These are phyloP conservation scores for Allobates femoralis DNA, from an alignment of 2,797 vertebrate genomes.

Conservation along the genomic window DNA sequence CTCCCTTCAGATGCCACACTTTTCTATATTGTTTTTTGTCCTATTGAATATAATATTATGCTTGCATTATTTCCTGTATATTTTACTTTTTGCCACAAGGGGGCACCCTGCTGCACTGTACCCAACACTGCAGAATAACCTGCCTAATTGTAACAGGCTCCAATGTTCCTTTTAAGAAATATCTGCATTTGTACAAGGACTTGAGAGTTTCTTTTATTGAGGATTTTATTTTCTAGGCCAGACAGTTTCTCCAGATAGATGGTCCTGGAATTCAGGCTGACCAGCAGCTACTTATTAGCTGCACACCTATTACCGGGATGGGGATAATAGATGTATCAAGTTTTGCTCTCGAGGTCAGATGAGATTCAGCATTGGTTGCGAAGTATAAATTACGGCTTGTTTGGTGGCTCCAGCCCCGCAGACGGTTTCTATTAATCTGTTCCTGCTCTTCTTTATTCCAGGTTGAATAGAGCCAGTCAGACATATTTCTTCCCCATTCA, in stretches of 20 bases:
- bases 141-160: no score
- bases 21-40: no score
- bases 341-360: conserved; percentile 40
- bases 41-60: no score
- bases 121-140: neutral
- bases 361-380: conserved; percentile 31
- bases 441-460: conserved; percentile 68
- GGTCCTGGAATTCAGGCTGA: neutral
- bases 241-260: neutral
- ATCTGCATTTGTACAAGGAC: neutral
- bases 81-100: neutral
- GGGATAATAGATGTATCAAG: neutral
- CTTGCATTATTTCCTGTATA: neutral
- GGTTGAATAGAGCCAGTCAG: conserved; percentile 96
- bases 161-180: neutral
- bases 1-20: neutral
- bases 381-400: conserved; percentile 56
- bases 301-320: neutral
- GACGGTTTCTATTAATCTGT: conserved; percentile 54
- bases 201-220: neutral
- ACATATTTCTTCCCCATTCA: conserved; percentile 98
- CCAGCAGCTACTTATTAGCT: neutral
- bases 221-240: neutral
- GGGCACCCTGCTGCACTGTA: neutral
- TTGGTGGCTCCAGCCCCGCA: conserved; percentile 18